A percentile compares a stretch with the other conserved stretches of the same genome.
Evolutionary conservation across 2,113 vertebrate species (phyloP).

Genomic region (Vimba vimba): DNA sequence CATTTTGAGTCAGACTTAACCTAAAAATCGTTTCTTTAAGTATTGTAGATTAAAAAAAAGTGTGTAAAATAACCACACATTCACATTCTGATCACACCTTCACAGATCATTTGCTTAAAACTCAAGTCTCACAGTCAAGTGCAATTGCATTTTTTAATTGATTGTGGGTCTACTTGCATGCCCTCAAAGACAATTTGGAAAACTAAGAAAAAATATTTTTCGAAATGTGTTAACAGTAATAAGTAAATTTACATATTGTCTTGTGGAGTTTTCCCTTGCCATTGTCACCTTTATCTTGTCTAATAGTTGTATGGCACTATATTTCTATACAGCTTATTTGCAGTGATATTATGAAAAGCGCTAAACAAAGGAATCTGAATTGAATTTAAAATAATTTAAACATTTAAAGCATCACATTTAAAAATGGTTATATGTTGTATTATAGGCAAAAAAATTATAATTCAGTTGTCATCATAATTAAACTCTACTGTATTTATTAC

Average conservation of each 20-base stretch:
- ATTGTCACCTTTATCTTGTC: not conserved
- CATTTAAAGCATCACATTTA: no score
- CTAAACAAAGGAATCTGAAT: not conserved
- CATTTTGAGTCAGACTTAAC: not conserved
- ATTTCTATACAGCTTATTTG: not conserved
- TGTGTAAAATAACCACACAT: not conserved
- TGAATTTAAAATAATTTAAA: no score
- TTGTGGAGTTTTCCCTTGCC: not conserved
- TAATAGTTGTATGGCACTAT: not conserved
- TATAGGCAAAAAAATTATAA: no score
- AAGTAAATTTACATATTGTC: not conserved
- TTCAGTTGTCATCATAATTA: no score
- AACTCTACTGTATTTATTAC: no score
- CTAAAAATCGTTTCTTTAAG: not conserved
- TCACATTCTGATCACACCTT: not conserved
- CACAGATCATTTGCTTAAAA: not conserved
- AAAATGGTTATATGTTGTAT: no score
- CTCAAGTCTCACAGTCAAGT: no score
- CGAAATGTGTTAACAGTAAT: not conserved
- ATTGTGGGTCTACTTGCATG: not conserved
- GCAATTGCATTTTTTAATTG: not conserved
- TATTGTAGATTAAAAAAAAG: not conserved
- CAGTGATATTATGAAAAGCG: not conserved
- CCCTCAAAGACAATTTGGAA: not conserved
- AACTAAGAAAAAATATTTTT: not conserved